Base-by-base conservation (phyloP, 2,888 invertebrate species). In the Eupithecia dodoneata region DNA sequence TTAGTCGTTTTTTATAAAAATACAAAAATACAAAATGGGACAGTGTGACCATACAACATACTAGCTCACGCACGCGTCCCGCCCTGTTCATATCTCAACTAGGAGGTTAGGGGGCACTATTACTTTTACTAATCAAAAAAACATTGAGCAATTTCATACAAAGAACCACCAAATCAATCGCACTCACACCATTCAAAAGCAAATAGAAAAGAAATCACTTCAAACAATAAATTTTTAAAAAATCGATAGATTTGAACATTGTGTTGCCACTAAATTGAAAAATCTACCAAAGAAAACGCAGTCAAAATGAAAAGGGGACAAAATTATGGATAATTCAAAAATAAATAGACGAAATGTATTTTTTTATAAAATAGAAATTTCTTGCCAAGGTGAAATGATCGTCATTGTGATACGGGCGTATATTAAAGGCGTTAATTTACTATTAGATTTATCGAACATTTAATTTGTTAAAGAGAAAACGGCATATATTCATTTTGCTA, bases 1-100 rank as follows among this genome's bases (percentile, higher is more conserved):
- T 92, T 91, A 91, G 89, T 92, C 88, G 91, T 92, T 93, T 90
- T 91, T 94, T 94, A 94, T 94, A 94, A 94, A 94, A 94, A 94
- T 94, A 94, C 93, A 94, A 94, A 94, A 94, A 94, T 94, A 94
- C 94, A 94, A 94, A 94, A 94, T 92, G 94, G 94, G 94, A 94
- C 94, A 94, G 93, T 92, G 94, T 93, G 93, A 90, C 86, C 91
- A 91, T 82, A 89, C 91, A 87, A 84, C 86, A 88, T 86, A 87
- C 82, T 80, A 85, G 85, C 87, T 89, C 87, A 90, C 86, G 89
- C 92, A 92, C 91, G 89, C 92, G 89, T 89, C 91, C 91, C 90
- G 89, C 89, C 91, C 87, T 87, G 87, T 85, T 85, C 83, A 77
- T 75, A 83, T 87, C 85, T 88, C 88, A 89, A 86, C 90, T 89